Evolutionary conservation across 2,888 invertebrate species (phyloP).

Genomic region (Octodonta nipae): DNA sequence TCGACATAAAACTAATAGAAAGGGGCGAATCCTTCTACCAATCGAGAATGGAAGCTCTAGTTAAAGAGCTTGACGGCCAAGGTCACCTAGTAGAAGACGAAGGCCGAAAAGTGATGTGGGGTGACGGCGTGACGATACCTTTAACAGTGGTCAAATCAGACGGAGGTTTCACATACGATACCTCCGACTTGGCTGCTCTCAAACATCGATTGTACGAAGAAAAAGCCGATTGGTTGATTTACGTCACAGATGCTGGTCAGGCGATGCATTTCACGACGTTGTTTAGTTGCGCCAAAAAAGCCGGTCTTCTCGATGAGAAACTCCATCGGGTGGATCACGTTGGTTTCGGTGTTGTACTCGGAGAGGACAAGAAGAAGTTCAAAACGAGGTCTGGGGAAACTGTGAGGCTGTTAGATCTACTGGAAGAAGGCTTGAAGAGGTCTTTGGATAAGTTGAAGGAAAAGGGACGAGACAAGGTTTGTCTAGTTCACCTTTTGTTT

Average conservation of each 20-base stretch:
- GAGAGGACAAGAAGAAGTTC: constrained; percentile 97
- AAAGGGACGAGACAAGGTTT: constrained; percentile 76
- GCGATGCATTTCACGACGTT: constrained; percentile 59
- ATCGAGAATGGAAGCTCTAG: constrained; percentile 69
- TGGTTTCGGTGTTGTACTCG: constrained; percentile 90
- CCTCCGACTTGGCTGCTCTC: constrained; percentile 90
- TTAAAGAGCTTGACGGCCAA: constrained; percentile 43
- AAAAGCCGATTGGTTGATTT: constrained; percentile 76
- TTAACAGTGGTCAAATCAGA: constrained; percentile 92
- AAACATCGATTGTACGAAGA: constrained; percentile 73
- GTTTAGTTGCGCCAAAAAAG: constrained; percentile 64
- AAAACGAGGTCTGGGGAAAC: constrained; percentile 97
- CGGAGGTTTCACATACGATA: constrained; percentile 95
- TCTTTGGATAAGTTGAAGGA: constrained; percentile 72
- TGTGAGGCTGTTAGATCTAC: constrained; percentile 63
- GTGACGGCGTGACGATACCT: constrained; percentile 54
- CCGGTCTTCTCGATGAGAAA: constrained; percentile 52
- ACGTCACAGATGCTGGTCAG: constrained; percentile 92
- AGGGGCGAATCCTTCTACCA: constrained; percentile 97
- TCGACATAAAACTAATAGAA: constrained; percentile 64
- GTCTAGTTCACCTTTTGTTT: too few relatives aligned
- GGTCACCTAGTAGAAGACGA: constrained; percentile 67
- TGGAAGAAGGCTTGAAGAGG: constrained; percentile 82
- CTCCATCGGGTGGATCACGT: constrained; percentile 74
- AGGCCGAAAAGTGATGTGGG: constrained; percentile 71